Conservation (phyloP, 2,888 invertebrate genomes). For the Atrina japonica region DNA sequence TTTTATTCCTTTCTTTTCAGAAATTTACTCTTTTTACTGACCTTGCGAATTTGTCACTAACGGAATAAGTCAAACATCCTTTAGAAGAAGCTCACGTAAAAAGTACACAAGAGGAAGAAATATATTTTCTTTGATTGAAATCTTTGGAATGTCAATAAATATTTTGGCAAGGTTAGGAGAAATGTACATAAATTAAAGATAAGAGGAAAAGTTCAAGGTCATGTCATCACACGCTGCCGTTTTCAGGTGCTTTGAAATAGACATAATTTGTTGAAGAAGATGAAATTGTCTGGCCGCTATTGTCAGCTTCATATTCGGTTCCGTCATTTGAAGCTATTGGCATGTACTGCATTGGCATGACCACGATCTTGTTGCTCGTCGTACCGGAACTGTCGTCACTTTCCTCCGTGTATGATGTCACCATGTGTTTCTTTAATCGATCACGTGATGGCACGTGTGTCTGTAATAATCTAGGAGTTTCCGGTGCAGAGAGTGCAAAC, state of each 20-base stretch:
- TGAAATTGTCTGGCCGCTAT: slow-evolving; percentile 41
- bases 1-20: too few species aligned
- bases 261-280: slow-evolving; percentile 39
- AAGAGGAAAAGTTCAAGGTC: too few species aligned
- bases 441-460: slow-evolving; percentile 26
- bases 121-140: too few species aligned
- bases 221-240: slow-evolving; percentile 7
- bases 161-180: too few species aligned
- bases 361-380: slow-evolving; percentile 7
- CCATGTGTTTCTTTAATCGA: slow-evolving; percentile 18
- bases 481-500: slow-evolving; percentile 6
- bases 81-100: too few species aligned
- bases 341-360: slow-evolving; percentile 5
- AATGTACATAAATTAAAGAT: too few species aligned
- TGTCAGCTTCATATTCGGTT: slow-evolving; percentile 26
- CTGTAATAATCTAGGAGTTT: slow-evolving; percentile 12
- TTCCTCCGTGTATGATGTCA: slow-evolving; percentile 30
- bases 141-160: too few species aligned
- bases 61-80: too few species aligned
- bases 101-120: too few species aligned
- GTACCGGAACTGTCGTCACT: slow-evolving; percentile 25
- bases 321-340: slow-evolving; percentile 3
- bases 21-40: too few species aligned
- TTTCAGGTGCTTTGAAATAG: slow-evolving; percentile 22
- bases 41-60: too few species aligned